These are phyloP conservation scores for Manis javanica DNA, from an alignment of 2,797 vertebrate species.

Conservation along the genomic window DNA sequence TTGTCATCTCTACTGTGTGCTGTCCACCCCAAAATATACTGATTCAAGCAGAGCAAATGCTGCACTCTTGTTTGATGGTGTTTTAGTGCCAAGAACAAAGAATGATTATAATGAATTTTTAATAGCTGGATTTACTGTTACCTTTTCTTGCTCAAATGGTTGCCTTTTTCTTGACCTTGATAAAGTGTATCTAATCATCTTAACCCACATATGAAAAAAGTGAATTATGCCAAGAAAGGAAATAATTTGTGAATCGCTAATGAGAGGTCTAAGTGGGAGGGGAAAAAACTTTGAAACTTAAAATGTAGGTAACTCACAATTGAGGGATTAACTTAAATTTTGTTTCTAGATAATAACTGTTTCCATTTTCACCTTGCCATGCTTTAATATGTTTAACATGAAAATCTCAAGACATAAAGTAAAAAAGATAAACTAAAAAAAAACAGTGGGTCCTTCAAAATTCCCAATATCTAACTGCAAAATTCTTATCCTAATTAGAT, in stretches of 20 bases:
- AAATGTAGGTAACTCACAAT: conserved; percentile 8
- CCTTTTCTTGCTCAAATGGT: background rate
- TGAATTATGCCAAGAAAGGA: background rate
- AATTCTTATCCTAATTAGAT: conserved; percentile 76
- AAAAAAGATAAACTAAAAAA: conserved; percentile 63
- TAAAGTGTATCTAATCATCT: background rate
- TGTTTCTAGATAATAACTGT: conserved; percentile 56
- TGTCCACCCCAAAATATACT: background rate
- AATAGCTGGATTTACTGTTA: background rate
- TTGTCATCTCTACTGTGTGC: background rate
- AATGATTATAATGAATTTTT: background rate
- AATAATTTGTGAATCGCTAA: conserved; percentile 51
- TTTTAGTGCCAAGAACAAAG: background rate
- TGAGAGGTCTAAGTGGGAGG: background rate
- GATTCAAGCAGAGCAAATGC: background rate
- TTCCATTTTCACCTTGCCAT: conserved; percentile 11
- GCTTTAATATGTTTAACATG: conserved; percentile 49
- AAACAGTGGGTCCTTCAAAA: conserved; percentile 55
- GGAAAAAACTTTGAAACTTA: background rate
- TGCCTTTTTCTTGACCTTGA: background rate
- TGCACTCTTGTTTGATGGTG: background rate
- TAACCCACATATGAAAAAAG: background rate
- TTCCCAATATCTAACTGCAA: conserved; percentile 65
- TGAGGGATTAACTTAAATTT: background rate
- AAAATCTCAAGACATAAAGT: conserved; percentile 41